A percentile compares a stretch with the other conserved stretches of the same genome.
Conservation (phyloP, 1,140 invertebrate species). For the Drosophila biarmipes region DNA sequence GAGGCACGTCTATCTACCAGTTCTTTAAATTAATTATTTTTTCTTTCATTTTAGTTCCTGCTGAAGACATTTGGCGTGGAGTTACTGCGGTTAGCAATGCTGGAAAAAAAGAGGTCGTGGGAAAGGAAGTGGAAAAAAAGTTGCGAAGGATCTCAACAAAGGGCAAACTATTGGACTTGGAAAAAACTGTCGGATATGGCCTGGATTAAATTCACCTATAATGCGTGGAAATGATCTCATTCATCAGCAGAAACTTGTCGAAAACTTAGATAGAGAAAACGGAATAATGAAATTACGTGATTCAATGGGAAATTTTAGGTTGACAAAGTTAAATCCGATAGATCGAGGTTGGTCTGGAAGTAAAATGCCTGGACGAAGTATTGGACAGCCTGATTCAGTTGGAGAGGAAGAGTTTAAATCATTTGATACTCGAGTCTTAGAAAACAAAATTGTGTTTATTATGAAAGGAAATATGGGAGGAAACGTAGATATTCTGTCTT, state of each 20-base stretch:
- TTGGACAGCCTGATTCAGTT: constrained; percentile 94
- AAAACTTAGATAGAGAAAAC: constrained; percentile 89
- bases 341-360: constrained; percentile 95
- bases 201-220: constrained; percentile 94
- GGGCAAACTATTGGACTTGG: constrained; percentile 96
- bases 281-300: constrained; percentile 90
- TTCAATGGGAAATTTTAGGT: constrained; percentile 87
- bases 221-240: constrained; percentile 91
- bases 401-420: constrained; percentile 92
- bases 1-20: too few species aligned
- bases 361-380: constrained; percentile 91
- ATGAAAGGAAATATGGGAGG: constrained; percentile 95
- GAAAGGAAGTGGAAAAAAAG: constrained; percentile 90
- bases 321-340: constrained; percentile 89
- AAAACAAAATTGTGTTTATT: constrained; percentile 91
- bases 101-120: constrained; percentile 97
- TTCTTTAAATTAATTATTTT: too few species aligned
- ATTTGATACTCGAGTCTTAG: constrained; percentile 94
- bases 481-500: constrained; percentile 83
- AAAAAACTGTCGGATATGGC: constrained; percentile 94
- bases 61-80: constrained; percentile 95
- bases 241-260: constrained; percentile 88
- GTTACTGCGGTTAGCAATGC: constrained; percentile 98
- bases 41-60: constrained; percentile 87
- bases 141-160: constrained; percentile 93